Base-by-base conservation (phyloP, 2,888 invertebrate genomes). In the Ormyrus rosae region DNA sequence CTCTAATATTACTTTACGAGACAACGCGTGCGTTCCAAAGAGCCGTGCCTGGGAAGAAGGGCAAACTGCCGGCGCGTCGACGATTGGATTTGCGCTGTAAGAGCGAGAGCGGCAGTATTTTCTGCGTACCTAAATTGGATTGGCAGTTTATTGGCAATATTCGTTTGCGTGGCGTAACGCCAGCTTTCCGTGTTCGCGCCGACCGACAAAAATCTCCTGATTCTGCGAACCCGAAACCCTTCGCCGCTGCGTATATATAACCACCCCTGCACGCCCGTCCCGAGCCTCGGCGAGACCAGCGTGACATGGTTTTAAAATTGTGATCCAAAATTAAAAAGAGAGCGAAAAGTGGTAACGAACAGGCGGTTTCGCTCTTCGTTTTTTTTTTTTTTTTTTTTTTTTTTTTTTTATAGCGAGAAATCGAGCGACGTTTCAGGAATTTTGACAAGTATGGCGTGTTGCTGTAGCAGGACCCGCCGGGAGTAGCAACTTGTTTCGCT, bases 121-220 rank as follows among this genome's bases (percentile, higher is more conserved):
- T 86, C 87, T 87, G 86, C 88, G 86, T 88, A 78, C 86, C 87
- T 88, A 90, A 89, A 90, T 89, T 88, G 89, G 89, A 90, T 90
- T 88, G 89, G 86, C 88, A 88, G 85, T 89, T 90, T 90, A 90
- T 89, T 89, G 89, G 87, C 88, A 88, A 90, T 90, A 90, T 89
- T 90, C 88, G 88, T 90, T 89, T 88, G 87, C 86, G 86, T 87
- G 89, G 88, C 88, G 85, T 86, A 83, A 86, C 85, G 87, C 87
- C 88, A 87, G 86, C 80, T 83, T 83, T 84, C 81, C 86, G 81
- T 87, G 85, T 86, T 80, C 80, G 58, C 68, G 79, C 53, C 67
- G 83, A 85, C 84, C 85, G 83, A 86, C 84, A 85, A 86, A 86
- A 88, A 86, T 86, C 83, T 81, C 76, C 68, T 78, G 80, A 83